Percentiles rank a stretch among this genome's conserved stretches.
phyloP scores from a whole-genome alignment of 1,140 invertebrate genomes.

The Drosophila novamexicana region DNA sequence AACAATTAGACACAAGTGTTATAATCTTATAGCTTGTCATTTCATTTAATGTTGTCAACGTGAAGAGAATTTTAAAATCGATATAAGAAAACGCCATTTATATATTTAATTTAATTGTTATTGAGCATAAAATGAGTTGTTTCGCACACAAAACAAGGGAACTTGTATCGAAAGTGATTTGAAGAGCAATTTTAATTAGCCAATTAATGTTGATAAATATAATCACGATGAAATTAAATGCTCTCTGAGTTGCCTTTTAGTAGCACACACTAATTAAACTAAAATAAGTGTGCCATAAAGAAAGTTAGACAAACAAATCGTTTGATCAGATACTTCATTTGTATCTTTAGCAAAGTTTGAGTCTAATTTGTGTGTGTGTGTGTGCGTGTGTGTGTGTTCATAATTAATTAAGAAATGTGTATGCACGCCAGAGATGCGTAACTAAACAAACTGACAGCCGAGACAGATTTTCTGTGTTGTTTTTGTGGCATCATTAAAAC shows the following conservation, averaged over 20 bases:
- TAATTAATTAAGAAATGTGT: conserved; percentile 23
- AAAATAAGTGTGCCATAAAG: conserved; percentile 7
- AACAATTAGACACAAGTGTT: no score
- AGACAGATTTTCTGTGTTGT: conserved; percentile 4
- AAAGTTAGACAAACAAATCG: background rate
- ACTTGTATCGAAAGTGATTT: background rate
- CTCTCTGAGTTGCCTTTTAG: background rate
- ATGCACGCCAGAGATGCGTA: conserved; percentile 10
- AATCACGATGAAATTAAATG: background rate
- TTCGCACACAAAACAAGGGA: background rate
- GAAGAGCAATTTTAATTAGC: background rate
- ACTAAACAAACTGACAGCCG: conserved; percentile 22
- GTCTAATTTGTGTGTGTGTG: background rate
- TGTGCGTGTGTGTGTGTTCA: background rate
- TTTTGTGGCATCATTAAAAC: background rate
- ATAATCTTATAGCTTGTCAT: no score
- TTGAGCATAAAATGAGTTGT: background rate
- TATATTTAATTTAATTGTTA: background rate
- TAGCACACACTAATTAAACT: conserved; percentile 14
- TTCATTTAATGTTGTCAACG: no score
- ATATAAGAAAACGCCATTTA: background rate
- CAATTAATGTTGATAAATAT: background rate
- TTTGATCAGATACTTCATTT: conserved; percentile 16
- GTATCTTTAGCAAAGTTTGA: background rate
- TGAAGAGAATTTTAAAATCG: no score